phyloP scores from a whole-genome alignment of 2,113 vertebrate species.

The Aix galericulata region DNA sequence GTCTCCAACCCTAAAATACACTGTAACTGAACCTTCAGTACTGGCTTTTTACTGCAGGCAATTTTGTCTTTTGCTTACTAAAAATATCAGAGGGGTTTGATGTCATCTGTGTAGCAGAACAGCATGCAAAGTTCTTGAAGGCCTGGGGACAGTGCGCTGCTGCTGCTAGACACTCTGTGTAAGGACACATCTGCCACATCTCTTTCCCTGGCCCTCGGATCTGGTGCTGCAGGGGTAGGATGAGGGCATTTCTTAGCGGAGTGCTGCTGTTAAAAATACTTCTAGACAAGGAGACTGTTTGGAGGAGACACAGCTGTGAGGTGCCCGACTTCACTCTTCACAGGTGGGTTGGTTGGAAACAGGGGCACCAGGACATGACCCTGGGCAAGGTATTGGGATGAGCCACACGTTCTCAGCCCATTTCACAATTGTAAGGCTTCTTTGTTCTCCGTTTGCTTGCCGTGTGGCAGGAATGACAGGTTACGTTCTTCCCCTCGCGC shows the following conservation, averaged over 20 bases:
- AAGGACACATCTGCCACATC: neutral
- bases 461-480: neutral
- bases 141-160: neutral
- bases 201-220: neutral
- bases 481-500: neutral
- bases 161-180: neutral
- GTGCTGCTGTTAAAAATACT: neutral
- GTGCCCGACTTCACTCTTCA: neutral
- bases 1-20: neutral
- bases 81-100: slow-evolving; percentile 21
- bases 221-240: neutral
- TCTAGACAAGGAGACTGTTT: neutral
- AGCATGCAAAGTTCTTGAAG: neutral
- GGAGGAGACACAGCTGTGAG: neutral
- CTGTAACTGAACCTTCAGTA: neutral
- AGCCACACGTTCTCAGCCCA: neutral
- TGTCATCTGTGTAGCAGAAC: slow-evolving; percentile 34
- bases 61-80: slow-evolving; percentile 18
- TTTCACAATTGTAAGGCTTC: neutral
- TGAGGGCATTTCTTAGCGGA: neutral
- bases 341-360: neutral
- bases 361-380: neutral
- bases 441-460: neutral
- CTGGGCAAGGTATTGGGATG: rapidly evolving
- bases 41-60: neutral